phyloP scores from a whole-genome alignment of 1,140 invertebrate genomes.

The Venustaconcha ellipsiformis region DNA sequence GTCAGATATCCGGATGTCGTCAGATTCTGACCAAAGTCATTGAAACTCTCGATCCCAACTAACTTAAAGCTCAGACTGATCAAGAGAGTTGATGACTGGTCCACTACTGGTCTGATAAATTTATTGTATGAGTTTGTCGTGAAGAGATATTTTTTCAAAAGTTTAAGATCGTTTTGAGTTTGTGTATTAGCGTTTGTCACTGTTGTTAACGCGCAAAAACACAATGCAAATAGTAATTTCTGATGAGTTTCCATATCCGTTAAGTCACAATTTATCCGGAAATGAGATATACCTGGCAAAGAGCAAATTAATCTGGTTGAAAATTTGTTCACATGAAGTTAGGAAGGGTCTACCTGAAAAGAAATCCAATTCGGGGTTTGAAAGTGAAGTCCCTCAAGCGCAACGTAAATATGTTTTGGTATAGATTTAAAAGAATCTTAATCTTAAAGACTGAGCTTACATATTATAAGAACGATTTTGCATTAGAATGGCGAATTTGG shows the following conservation, averaged over 20 bases:
- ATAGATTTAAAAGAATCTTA: no score
- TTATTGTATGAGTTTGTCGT: conserved; percentile 14
- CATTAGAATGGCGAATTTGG: no score
- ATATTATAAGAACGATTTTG: no score
- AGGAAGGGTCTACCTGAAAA: not conserved
- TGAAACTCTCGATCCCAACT: conserved; percentile 23
- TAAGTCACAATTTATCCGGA: not conserved
- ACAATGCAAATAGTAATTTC: not conserved
- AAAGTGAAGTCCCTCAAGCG: no score
- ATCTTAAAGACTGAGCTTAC: no score
- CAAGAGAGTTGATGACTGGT: not conserved
- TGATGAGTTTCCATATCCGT: not conserved
- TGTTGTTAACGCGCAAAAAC: not conserved
- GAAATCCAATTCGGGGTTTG: no score
- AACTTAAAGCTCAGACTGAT: conserved; percentile 17
- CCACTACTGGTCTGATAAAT: conserved; percentile 14
- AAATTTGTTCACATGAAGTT: not conserved
- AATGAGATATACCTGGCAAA: not conserved
- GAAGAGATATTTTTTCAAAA: conserved; percentile 21
- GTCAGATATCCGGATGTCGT: conserved; percentile 22
- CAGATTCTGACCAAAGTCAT: conserved; percentile 27
- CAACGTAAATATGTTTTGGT: no score
- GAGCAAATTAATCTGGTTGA: not conserved
- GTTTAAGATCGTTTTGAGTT: not conserved
- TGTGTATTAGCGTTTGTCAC: not conserved